These are phyloP conservation scores for Hedychridium roseum DNA, from an alignment of 2,888 invertebrate genomes.

Conservation along the genomic window DNA sequence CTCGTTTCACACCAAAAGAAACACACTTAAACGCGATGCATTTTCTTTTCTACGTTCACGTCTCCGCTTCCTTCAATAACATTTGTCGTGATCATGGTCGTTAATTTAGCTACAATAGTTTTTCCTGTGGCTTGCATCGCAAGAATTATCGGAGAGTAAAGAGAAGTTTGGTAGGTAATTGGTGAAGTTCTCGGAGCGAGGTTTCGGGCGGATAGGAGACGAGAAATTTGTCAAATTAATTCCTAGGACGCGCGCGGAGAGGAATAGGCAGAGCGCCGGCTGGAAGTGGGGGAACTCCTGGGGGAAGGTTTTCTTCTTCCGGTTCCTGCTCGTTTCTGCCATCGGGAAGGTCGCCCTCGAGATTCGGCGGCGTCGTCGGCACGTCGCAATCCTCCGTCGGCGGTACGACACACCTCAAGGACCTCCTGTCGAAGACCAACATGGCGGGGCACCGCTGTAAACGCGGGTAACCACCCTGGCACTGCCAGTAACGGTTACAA, in stretches of 20 bases:
- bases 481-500: conserved; percentile 94
- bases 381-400: conserved; percentile 90
- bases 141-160: too few species aligned
- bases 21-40: too few species aligned
- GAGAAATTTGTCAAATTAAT: conserved; percentile 37
- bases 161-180: too few species aligned
- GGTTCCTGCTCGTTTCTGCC: conserved; percentile 59
- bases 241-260: conserved; percentile 51
- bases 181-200: background rate
- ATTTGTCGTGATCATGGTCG: too few species aligned
- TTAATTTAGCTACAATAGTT: too few species aligned
- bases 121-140: too few species aligned
- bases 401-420: conserved; percentile 85
- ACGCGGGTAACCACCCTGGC: conserved; percentile 91
- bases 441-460: conserved; percentile 90
- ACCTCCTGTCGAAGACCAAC: conserved; percentile 86
- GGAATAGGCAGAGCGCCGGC: conserved; percentile 60
- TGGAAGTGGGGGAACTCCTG: conserved; percentile 57
- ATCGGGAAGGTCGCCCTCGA: conserved; percentile 55
- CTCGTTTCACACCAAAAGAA: too few species aligned
- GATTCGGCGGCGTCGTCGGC: conserved; percentile 75
- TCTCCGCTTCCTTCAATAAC: too few species aligned
- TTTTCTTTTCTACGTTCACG: too few species aligned
- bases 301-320: conserved; percentile 61
- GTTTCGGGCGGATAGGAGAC: background rate